Percentiles rank a stretch among this genome's conserved stretches.
Evolutionary conservation across 1,140 invertebrate genomes (phyloP).

Genomic region (Drosophila sturtevanti): DNA sequence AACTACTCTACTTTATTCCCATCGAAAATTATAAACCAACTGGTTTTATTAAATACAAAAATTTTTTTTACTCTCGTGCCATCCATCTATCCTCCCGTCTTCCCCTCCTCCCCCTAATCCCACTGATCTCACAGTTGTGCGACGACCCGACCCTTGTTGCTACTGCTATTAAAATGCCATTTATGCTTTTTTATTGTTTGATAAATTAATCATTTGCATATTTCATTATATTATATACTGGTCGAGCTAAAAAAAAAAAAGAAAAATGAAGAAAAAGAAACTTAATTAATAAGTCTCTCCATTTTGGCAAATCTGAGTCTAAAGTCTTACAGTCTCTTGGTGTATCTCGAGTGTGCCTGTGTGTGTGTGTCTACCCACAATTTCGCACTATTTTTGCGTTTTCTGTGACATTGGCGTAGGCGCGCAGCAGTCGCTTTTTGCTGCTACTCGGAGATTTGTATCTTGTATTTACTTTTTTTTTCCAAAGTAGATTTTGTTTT

Average conservation of each 20-base stretch:
- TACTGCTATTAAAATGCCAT: slow-evolving; percentile 74
- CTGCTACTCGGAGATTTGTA: slow-evolving; percentile 2
- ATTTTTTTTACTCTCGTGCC: slow-evolving; percentile 45
- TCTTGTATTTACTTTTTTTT: slow-evolving; percentile 14
- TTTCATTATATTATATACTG: slow-evolving; percentile 55
- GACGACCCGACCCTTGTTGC: slow-evolving; percentile 17
- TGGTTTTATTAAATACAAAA: background rate
- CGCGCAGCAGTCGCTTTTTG: slow-evolving; percentile 47
- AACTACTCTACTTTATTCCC: slow-evolving; percentile 4
- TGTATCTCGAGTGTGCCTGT: background rate
- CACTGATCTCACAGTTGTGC: background rate
- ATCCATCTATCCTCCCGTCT: slow-evolving; percentile 18
- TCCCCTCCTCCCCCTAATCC: background rate
- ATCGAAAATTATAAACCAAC: background rate
- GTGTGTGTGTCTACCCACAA: slow-evolving; percentile 57
- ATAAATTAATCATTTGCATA: slow-evolving; percentile 72
- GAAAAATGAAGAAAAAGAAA: slow-evolving; percentile 54
- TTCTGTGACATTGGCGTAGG: slow-evolving; percentile 72
- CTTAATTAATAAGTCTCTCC: slow-evolving; percentile 77
- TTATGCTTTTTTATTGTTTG: slow-evolving; percentile 61
- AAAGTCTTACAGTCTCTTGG: background rate
- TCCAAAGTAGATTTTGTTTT: slow-evolving; percentile 39
- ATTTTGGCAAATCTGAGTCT: slow-evolving; percentile 40
- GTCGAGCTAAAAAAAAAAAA: too few relatives aligned
- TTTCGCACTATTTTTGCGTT: slow-evolving; percentile 73